These are phyloP conservation scores for Hemichromis elongatus DNA, from an alignment of 2,113 vertebrate genomes.

Conservation along the genomic window DNA sequence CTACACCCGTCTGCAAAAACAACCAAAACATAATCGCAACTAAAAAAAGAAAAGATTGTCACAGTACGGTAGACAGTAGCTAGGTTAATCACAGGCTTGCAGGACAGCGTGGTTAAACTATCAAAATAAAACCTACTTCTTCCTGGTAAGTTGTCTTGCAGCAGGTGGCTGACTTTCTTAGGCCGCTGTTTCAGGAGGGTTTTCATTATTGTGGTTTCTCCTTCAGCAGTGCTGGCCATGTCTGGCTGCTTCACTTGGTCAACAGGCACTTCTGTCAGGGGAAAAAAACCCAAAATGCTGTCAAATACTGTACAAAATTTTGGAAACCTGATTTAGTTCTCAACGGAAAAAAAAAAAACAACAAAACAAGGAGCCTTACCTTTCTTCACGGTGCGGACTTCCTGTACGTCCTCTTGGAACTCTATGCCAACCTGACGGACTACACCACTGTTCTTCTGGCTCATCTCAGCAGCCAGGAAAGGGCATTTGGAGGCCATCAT, in stretches of 20 bases:
- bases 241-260: conserved; percentile 53
- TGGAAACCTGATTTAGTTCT: background rate
- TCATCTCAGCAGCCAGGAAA: conserved; percentile 92
- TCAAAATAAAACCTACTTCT: conserved; percentile 67
- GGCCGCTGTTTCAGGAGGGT: conserved; percentile 86
- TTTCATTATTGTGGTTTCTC: conserved; percentile 70
- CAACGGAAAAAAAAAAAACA: background rate
- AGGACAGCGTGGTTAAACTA: background rate
- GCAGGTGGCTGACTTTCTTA: conserved; percentile 85
- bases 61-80: background rate
- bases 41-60: background rate
- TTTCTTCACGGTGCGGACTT: conserved; percentile 81
- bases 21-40: background rate
- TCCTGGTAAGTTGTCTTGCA: conserved; percentile 92
- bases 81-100: background rate
- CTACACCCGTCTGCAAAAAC: background rate
- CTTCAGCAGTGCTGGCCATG: conserved; percentile 31
- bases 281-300: background rate
- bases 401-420: conserved; percentile 91
- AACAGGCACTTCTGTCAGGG: conserved; percentile 71
- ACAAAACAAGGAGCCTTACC: conserved; percentile 67
- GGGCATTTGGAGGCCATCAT: conserved; percentile 84
- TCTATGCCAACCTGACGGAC: conserved; percentile 88
- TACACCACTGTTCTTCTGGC: conserved; percentile 82
- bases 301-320: background rate